Evolutionary conservation across 2,113 vertebrate genomes (phyloP), one percentile per base, ranked within the genome.

Genomic region (Rutilus rutilus): DNA sequence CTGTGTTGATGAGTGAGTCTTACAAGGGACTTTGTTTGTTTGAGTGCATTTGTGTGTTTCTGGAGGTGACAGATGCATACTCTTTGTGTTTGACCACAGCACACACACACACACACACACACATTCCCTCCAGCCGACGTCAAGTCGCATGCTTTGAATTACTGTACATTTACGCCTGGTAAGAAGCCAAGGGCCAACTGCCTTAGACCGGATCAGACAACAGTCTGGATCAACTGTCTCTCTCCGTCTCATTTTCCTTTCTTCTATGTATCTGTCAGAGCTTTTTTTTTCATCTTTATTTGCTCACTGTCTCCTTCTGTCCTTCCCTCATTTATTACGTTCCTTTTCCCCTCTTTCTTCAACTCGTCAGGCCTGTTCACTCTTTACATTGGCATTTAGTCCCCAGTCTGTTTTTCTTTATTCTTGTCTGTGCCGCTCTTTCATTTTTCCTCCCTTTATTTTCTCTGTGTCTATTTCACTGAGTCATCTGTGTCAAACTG

Each of bases 71-170:
- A 67, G 71, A 86, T 23, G 85, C 60, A 82, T 91, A 64, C 54
- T 88, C 1, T 87, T 91, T 39, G 89, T 85, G 91, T 86, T 83
- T 85, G 14, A 65, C 79, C 19, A 15, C 5, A 64, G 59, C 65
- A 14, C 33, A 25, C 39, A n/a, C 23, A 75, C 39, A 47, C 73
- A 62, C 76, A 84, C 65, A 71, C 82, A 91, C 88, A 88, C 87
- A 86, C 88, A 89, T 88, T 90, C 42, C 21, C 85, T 76, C 86
- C 86, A 85, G 86, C 88, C 85, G 90, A 92, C 90, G 88, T 91
- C 86, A 88, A 85, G 86, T 92, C 90, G 93, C 93, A 94, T 94
- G 93, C 93, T 93, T 95, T 94, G 90, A 94, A 95, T 95, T 93
- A 94, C 92, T 93, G 87, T 92, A 91, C 93, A 92, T 93, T 93